Base-by-base conservation (phyloP, 2,113 vertebrate genomes). In the Spizaetus ornatus region DNA sequence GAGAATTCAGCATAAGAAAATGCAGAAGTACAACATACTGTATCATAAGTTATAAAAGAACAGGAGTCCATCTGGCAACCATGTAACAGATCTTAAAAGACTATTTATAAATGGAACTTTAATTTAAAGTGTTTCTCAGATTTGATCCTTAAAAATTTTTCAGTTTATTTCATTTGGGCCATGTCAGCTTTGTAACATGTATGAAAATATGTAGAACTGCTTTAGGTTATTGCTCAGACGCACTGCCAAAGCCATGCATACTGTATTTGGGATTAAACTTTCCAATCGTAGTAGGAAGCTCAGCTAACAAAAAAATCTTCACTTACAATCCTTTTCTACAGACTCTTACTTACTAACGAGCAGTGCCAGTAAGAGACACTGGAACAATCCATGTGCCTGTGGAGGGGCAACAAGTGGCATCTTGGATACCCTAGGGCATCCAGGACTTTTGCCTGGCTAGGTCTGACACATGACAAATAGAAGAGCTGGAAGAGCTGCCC, bases 21-120 rank as follows among this genome's bases (percentile, higher is more conserved):
- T 90, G 84, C 83, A 94, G 16, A 67, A 88, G 83, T 87, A 96
- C 87, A 96, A 94, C 67, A 88, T 42, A n/a, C 43, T 65, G 5
- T 15, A 52, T 91, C 80, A 32, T 90, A 92, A 94, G 83, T 90
- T 96, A 96, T 82, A 96, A 95, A 97, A 96, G 87, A 96, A 85
- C 90, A 94, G 86, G 63, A 97, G 84, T 72, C 92, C 97, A 98
- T 98, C 97, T 98, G 98, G 97, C 95, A 97, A 88, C 83, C 77
- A 96, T 96, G 92, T 96, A 95, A 84, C 69, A 96, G 78, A 96
- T 95, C 97, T 95, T 96, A 97, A 96, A 96, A 91, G 85, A 34
- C 82, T 86, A 82, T 96, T 95, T 96, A 88, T 95, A 94, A 97
- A 90, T 91, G 34, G 72, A 94, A 92, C 26, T 92, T 95, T 79